phyloP scores from a whole-genome alignment of 2,888 invertebrate genomes.

The Synanthedon andrenaeformis region DNA sequence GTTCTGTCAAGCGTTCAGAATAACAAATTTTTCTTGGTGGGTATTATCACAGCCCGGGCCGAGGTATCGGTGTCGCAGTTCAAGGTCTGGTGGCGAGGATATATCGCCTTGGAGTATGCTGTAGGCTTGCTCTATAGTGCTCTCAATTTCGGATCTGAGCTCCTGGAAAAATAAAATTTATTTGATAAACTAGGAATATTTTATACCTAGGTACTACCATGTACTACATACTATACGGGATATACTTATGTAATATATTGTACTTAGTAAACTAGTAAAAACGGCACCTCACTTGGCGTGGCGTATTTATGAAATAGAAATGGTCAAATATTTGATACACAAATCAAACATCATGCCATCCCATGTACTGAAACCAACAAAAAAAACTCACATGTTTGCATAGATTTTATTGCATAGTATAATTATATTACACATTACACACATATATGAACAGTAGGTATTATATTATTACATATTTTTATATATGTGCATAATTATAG shows the following conservation, averaged over 20 bases:
- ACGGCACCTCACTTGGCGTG: too few species aligned
- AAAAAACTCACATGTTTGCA: too few species aligned
- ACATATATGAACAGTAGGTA: too few species aligned
- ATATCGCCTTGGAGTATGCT: constrained; percentile 67
- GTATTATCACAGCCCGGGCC: constrained; percentile 58
- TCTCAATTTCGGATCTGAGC: constrained; percentile 55
- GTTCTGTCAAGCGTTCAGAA: constrained; percentile 33
- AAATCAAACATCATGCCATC: too few species aligned
- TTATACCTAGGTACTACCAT: neutral
- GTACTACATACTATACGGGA: too few species aligned
- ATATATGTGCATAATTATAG: too few species aligned
- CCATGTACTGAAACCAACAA: too few species aligned
- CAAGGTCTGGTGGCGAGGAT: constrained; percentile 61
- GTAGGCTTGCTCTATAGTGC: constrained; percentile 62
- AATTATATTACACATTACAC: too few species aligned
- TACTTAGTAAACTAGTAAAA: neutral
- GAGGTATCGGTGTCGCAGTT: constrained; percentile 50
- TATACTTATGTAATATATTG: neutral
- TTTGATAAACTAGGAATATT: neutral
- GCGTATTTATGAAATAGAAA: too few species aligned
- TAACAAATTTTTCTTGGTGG: constrained; percentile 53
- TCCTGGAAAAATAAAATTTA: constrained; percentile 33
- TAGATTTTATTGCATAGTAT: too few species aligned
- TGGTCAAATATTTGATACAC: too few species aligned
- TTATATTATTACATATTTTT: too few species aligned